A percentile compares a stretch with the other conserved stretches of the same genome.
Evolutionary conservation across 2,797 vertebrate genomes (phyloP).

Genomic region (Cryptoprocta ferox): DNA sequence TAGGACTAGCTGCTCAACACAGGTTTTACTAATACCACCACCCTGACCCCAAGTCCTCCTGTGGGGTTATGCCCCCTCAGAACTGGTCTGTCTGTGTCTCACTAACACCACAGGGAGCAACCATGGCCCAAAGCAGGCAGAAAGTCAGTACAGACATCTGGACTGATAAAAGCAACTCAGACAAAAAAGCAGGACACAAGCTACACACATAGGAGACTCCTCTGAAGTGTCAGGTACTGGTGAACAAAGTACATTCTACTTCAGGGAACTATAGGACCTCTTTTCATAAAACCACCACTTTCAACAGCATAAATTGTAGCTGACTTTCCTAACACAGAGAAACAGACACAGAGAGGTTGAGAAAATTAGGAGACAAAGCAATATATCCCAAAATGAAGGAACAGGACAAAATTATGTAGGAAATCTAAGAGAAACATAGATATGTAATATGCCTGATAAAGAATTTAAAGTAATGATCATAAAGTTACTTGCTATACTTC

Average conservation of each 20-base stretch:
- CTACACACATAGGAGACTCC: neutral
- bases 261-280: neutral
- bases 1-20: neutral
- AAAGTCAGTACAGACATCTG: too few species aligned
- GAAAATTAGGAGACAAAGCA: neutral
- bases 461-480: neutral
- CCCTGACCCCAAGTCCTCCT: neutral
- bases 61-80: neutral
- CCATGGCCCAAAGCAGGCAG: neutral
- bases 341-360: neutral
- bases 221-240: neutral
- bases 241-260: neutral
- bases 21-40: neutral
- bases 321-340: neutral
- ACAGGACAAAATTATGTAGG: neutral
- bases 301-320: neutral
- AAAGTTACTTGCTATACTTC: neutral
- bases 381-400: neutral
- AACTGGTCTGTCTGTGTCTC: neutral
- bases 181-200: too few species aligned
- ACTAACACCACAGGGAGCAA: neutral
- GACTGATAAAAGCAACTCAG: too few species aligned
- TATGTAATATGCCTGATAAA: neutral
- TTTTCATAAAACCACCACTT: neutral
- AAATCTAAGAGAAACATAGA: neutral